Percentiles rank a stretch among this genome's conserved stretches.
Evolutionary conservation across 2,888 invertebrate genomes (phyloP).

Genomic region (Empis livida): DNA sequence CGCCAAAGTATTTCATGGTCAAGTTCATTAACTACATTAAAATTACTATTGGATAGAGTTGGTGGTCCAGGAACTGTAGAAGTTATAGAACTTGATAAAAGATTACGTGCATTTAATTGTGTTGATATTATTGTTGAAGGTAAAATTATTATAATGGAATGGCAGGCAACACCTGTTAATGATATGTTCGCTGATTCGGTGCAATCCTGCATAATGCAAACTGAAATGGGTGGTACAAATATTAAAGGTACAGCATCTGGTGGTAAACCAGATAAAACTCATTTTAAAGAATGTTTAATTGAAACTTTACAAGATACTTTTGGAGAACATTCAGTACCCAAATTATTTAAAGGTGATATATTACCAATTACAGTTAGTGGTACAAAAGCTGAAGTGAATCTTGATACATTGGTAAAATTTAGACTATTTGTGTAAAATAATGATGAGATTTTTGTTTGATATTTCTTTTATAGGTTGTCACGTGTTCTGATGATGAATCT

Average conservation of each 20-base stretch:
- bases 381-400: slow-evolving; percentile 73
- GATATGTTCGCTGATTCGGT: slow-evolving; percentile 98
- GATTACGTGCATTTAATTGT: slow-evolving; percentile 67
- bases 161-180: slow-evolving; percentile 88
- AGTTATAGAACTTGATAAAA: slow-evolving; percentile 53
- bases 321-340: slow-evolving; percentile 85
- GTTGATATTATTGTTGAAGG: slow-evolving; percentile 72
- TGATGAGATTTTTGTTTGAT: slow-evolving; percentile 8
- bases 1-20: slow-evolving; percentile 81
- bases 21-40: slow-evolving; percentile 45
- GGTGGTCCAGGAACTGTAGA: slow-evolving; percentile 55
- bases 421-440: too few species aligned
- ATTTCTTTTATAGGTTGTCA: slow-evolving; percentile 57
- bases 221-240: slow-evolving; percentile 53
- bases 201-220: slow-evolving; percentile 74
- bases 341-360: slow-evolving; percentile 83
- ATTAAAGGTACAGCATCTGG: slow-evolving; percentile 47
- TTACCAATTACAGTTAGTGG: slow-evolving; percentile 74
- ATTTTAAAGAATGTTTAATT: slow-evolving; percentile 61
- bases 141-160: slow-evolving; percentile 78
- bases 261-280: slow-evolving; percentile 74
- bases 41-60: slow-evolving; percentile 64
- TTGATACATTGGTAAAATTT: slow-evolving; percentile 46
- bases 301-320: slow-evolving; percentile 69
- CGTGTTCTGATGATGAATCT: slow-evolving; percentile 65